Base-by-base conservation (phyloP, 2,113 vertebrate species). In the Phalacrocorax pelagicus region DNA sequence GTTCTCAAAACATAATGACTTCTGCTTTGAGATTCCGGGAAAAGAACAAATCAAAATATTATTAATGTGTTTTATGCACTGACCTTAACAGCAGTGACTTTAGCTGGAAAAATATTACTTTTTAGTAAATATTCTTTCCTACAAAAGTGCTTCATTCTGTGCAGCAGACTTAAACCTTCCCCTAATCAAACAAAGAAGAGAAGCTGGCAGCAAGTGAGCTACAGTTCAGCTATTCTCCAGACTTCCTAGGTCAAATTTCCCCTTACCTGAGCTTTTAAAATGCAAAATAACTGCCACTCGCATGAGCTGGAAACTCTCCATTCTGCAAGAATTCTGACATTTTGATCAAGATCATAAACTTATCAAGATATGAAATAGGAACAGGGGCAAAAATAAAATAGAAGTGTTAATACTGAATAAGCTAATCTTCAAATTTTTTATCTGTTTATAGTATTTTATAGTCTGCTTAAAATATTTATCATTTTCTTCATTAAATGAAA, bases 1-100 rank as follows among this genome's bases (percentile, higher is more conserved):
- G 40, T 42, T 88, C 63, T 81, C 51, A 51, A 62, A 90, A 58
- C 57, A 42, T 47, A 70, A 81, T 54, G 46, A 73, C 29, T 92
- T 88, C 82, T 90, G 63, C 15, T 95, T 65, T 70, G 80, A 83
- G 46, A 81, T 73, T 88, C 63, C 0, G 0, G 36, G 24, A 79
- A 81, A 84, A 81, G 47, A 92, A 71, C 26, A 46, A 81, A 91
- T 84, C 47, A 78, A 94, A 96, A 74, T 72, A 51, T 87, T 92
- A 91, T 81, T 71, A 66, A 81, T 87, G 23, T 59, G 26, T 22
- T 86, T 88, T 92, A 92, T 88, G 46, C 67, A 47, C 27, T 88
- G 80, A 92, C 55, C 75, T 78, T 83, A 91, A 23, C 63, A 86
- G 75, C 32, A 77, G 32, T 61, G 20, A n/a, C 44, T 94, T 86